Base-by-base conservation (phyloP, 2,888 invertebrate species). In the Parascotia fuliginaria region DNA sequence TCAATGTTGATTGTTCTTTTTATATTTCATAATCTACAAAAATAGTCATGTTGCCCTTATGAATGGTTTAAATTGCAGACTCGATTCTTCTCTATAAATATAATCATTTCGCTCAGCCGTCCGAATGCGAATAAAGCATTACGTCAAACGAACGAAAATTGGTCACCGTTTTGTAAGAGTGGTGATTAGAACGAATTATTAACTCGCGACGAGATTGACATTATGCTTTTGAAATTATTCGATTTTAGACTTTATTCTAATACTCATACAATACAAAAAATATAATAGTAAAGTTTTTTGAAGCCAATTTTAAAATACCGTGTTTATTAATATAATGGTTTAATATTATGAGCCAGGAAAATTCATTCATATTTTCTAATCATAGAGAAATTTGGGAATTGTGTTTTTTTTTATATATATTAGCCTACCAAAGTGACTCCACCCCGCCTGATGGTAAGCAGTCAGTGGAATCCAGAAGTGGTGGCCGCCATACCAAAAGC, bases 101-200 rank as follows among this genome's bases (percentile, higher is more conserved):
- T 70, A 77, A 77, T 80, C 62, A 75, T 75, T 75, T 66, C 65
- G 62, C 65, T 70, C 66, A 38, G 28, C 44, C 63, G 46, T 51
- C 59, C 59, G 59, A 55, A 61, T 54, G 37, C 45, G 48, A 56
- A 55, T 48, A 37, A 52, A 46, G 46, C 47, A 46, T 36, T 29
- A 55, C 60, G 45, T 53, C 61, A 56, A 60, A 67, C 60, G 60
- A 40, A 52, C 39, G 42, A 41, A 55, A 68, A 70, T 56, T 65
- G 51, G 52, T 48, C 31, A 49, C 33, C 51, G 42, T 61, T 65
- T 46, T 27, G 46, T 54, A 43, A 56, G 51, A 55, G 60, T 41
- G 46, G 45, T 49, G 53, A 55, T 48, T 62, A 52, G 32, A 56
- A 32, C 14, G 28, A 42, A 55, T 63, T 60, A 58, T 55, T 53